These are phyloP conservation scores for Charina bottae DNA, from an alignment of 2,113 vertebrate species.

Conservation along the genomic window DNA sequence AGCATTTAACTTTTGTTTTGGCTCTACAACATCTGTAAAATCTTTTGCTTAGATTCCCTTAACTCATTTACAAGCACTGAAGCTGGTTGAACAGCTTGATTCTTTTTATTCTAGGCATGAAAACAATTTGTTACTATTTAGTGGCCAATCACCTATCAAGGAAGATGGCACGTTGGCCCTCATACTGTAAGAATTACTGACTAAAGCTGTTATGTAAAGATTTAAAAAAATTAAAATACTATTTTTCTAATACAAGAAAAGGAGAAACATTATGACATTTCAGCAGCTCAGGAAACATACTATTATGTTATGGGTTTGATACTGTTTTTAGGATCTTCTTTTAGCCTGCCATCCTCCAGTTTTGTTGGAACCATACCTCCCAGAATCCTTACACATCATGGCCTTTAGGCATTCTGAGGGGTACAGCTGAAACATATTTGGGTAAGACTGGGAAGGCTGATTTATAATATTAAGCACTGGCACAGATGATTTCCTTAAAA, in stretches of 20 bases:
- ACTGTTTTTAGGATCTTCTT: too few relatives aligned
- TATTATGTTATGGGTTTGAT: too few relatives aligned
- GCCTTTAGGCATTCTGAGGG: too few relatives aligned
- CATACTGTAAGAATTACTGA: conserved; percentile 10
- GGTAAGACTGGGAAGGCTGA: too few relatives aligned
- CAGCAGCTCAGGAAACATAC: too few relatives aligned
- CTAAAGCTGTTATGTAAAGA: not conserved
- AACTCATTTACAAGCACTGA: conserved; percentile 13
- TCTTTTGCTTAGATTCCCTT: not conserved
- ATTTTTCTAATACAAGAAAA: not conserved
- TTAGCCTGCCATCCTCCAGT: too few relatives aligned
- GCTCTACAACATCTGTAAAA: conserved; percentile 23
- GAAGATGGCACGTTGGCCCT: conserved; percentile 38
- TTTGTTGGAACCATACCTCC: too few relatives aligned
- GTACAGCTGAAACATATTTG: too few relatives aligned
- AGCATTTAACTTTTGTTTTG: conserved; percentile 23
- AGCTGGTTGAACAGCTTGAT: conserved; percentile 15
- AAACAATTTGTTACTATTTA: conserved; percentile 27
- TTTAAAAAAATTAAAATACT: not conserved
- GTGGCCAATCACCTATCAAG: not conserved
- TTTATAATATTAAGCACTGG: too few relatives aligned
- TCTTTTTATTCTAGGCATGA: not conserved
- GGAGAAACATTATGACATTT: too few relatives aligned
- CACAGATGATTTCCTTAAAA: too few relatives aligned
- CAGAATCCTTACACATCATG: too few relatives aligned